Evolutionary conservation across 2,113 vertebrate genomes (phyloP), one percentile per base, ranked within the genome.

Genomic region (Arothron firmamentum): DNA sequence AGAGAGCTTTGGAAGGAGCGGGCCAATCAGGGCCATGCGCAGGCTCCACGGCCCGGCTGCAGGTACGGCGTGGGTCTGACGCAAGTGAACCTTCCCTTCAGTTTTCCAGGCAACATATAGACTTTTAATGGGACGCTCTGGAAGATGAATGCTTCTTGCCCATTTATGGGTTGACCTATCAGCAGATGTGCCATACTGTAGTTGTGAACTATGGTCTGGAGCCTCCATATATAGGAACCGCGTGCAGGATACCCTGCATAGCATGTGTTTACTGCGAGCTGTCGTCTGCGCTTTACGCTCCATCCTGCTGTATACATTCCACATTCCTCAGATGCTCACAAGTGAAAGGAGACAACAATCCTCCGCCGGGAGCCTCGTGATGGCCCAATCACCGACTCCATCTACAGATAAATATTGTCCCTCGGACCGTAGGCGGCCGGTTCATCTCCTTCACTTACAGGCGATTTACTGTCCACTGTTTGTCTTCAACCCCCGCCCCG

Each of bases 291-390:
- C 13, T 61, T 68, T 46, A 64, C 58, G 56, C 59, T 25, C 28
- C 9, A 42, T 74, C 57, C 61, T 57, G 11, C 34, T 86, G 84
- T 87, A 21, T 80, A 85, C 65, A 64, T 72, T 74, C 65, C 43
- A 84, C 73, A 89, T 84, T 86, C 81, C 75, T 73, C 4, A 59
- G 52, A 75, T 72, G 49, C 59, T 75, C 46, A 13, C 62, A 15
- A 61, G 11, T 72, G 50, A 19, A 47, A 49, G 49, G 54, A 17
- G 19, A 28, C 15, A 52, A 25, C 62, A 20, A 41, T 62, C 15
- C 45, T 67, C 25, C 20, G n/a, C 51, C 1, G 4, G 38, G 21
- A 7, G 21, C 41, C 59, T 59, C 52, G 52, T 15, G 19, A 52
- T 52, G 34, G 69, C 59, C 49, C 19, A 60, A 16, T 42, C 53